Conservation (phyloP, 1,140 invertebrate species). For the Ips nitidus region DNA sequence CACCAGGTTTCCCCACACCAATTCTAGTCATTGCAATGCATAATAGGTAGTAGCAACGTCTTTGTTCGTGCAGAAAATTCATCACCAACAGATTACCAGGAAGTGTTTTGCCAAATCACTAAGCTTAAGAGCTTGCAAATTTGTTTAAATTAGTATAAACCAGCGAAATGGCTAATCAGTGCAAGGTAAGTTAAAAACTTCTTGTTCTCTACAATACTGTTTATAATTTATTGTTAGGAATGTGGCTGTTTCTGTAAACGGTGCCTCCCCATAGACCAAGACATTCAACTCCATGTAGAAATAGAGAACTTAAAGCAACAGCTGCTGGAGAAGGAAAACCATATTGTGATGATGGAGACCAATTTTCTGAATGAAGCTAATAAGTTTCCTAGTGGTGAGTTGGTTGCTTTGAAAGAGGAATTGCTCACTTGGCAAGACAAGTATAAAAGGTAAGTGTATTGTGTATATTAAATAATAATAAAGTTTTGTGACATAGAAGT, state of each 20-base stretch:
- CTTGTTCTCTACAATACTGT: not conserved
- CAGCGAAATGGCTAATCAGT: slow-evolving; percentile 1
- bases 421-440: slow-evolving; percentile 86
- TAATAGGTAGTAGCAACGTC: too few species aligned
- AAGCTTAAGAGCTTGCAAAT: too few species aligned
- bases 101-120: too few species aligned
- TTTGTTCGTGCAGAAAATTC: too few species aligned
- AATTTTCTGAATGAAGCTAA: slow-evolving; percentile 80
- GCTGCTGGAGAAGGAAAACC: slow-evolving; percentile 75
- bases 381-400: slow-evolving; percentile 70
- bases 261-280: slow-evolving; percentile 54
- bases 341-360: slow-evolving; percentile 82
- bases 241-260: slow-evolving; percentile 60
- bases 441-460: slow-evolving; percentile 70
- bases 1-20: too few species aligned
- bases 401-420: slow-evolving; percentile 81
- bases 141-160: too few species aligned
- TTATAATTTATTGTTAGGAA: slow-evolving; percentile 49
- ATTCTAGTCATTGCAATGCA: too few species aligned
- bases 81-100: too few species aligned
- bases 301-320: slow-evolving; percentile 84
- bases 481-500: too few species aligned
- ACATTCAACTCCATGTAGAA: slow-evolving; percentile 79
- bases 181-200: slow-evolving; percentile 8
- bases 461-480: too few species aligned